Base-by-base conservation (phyloP, 2,888 invertebrate genomes). In the Raillietiella orientalis region DNA sequence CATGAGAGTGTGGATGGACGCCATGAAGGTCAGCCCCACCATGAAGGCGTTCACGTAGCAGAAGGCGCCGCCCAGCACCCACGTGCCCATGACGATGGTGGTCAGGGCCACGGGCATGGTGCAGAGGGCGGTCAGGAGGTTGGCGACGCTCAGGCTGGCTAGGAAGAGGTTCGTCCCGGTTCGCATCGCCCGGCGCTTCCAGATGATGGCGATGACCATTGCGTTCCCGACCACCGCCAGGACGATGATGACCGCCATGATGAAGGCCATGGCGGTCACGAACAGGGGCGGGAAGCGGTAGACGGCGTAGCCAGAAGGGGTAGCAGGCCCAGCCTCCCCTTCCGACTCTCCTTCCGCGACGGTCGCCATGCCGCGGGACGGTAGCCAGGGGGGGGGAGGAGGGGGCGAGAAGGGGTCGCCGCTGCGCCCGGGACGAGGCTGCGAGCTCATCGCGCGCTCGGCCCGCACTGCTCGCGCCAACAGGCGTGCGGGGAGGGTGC, bases 1-100 rank as follows among this genome's bases (percentile, higher is more conserved):
- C 49, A 50, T 50, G 9, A 50, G 37, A 2, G 48, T 49, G 30
- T 50, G 50, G 25, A 47, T 43, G 19, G 49, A 49, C 8, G 46
- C 39, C 14, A 47, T 41, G 25, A 49, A 38, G 26, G 46, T 45
- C 15, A 49, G 35, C 9, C 44, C 41, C 35, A 43, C 45, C 20
- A 44, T 34, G 37, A 48, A 47, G 3, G 46, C 49, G 28, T 49
- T 48, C 22, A 50, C 35, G 29, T 39, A 36, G 32, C 50, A 50
- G 17, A 39, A 31, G 3, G 27, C 30, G 1, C 39, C 31, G 2
- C 41, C 41, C 25, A 49, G 44, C 10, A 44, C 35, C 48, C 49
- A 50, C 2, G 33, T 25, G 2, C 46, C 46, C 3, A 38, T 32
- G 4, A 46, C 36, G 11, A 50, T 32, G 1, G 50, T 50, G 10